Base-by-base conservation (phyloP, 2,797 vertebrate species). In the Mus caroli region DNA sequence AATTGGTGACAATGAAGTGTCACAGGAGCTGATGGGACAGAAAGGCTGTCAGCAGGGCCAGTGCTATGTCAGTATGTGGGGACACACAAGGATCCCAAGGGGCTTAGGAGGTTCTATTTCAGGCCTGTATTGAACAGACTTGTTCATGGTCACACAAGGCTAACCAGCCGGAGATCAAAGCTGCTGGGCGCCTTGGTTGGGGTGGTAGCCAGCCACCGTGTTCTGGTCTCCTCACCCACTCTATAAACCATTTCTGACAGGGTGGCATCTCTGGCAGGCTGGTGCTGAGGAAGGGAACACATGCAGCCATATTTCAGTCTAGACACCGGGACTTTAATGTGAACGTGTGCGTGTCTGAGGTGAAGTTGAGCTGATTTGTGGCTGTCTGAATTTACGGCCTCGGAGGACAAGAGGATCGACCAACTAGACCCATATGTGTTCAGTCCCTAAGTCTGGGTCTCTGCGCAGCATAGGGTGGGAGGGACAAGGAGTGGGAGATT, bases 331-430 rank as follows among this genome's bases (percentile, higher is more conserved):
- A 77, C 92, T 88, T 94, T 94, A 91, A 94, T 90, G 94, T 71
- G 94, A 92, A 50, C 0, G n/a, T 0, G 73, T 95, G 96, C 77
- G 52, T 97, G 96, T 97, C 97, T 96, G 93, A 46, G 91, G 60
- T 96, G 93, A 96, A 90, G 90, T 79, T 93, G 89, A 15, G 1
- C 91, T 96, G 95, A 97, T 97, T 95, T 97, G 95, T 97, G 91
- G 95, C 83, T 0, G 6, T 85, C 58, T 94, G 93, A 95, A 97
- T 97, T 98, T 97, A 97, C 7, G 0, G 79, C 96, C 91, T 90
- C 0, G 0, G 92, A 95, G 96, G 94, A 97, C 88, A 71, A 24
- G 6, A n/a, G 93, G 79, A 94, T 94, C 8, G 0, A 85, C 71
- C 76, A 89, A 92, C 86, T 22, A 96, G 96, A 90, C 96, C 96